Evolutionary conservation across 2,888 invertebrate species (phyloP).

Genomic region (Trichogramma dendrolimi): DNA sequence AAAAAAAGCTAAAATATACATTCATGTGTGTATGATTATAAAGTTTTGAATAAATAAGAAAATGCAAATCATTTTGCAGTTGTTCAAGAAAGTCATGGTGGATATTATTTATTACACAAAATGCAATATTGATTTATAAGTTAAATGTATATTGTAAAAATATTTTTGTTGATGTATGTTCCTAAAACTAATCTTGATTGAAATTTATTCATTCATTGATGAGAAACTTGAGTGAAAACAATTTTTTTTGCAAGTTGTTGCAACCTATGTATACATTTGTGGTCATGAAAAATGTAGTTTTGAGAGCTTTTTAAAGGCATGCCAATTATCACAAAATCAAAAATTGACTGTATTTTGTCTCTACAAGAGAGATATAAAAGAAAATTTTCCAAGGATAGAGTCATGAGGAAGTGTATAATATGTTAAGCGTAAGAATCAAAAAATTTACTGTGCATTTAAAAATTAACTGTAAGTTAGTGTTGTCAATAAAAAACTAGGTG

Average conservation of each 20-base stretch:
- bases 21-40: slow-evolving; percentile 28
- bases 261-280: slow-evolving; percentile 23
- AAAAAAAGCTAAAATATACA: slow-evolving; percentile 18
- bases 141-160: too few relatives aligned
- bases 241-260: slow-evolving; percentile 23
- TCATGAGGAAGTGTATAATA: slow-evolving; percentile 45
- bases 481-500: slow-evolving; percentile 39
- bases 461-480: too few relatives aligned
- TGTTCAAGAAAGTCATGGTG: too few relatives aligned
- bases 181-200: too few relatives aligned
- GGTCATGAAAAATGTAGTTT: slow-evolving; percentile 24
- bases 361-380: slow-evolving; percentile 39
- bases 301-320: slow-evolving; percentile 23
- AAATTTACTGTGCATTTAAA: too few relatives aligned
- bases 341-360: slow-evolving; percentile 41
- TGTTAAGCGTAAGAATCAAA: slow-evolving; percentile 38
- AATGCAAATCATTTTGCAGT: too few relatives aligned
- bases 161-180: too few relatives aligned
- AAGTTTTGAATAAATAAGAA: too few relatives aligned
- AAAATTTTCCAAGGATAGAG: slow-evolving; percentile 41
- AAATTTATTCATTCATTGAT: too few relatives aligned
- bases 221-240: too few relatives aligned
- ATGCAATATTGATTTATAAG: too few relatives aligned
- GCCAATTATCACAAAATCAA: slow-evolving; percentile 37
- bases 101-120: too few relatives aligned